A percentile compares a stretch with the other conserved stretches of the same genome.
Evolutionary conservation across 2,888 invertebrate species (phyloP).

Genomic region (Tachystola acroxantha): DNA sequence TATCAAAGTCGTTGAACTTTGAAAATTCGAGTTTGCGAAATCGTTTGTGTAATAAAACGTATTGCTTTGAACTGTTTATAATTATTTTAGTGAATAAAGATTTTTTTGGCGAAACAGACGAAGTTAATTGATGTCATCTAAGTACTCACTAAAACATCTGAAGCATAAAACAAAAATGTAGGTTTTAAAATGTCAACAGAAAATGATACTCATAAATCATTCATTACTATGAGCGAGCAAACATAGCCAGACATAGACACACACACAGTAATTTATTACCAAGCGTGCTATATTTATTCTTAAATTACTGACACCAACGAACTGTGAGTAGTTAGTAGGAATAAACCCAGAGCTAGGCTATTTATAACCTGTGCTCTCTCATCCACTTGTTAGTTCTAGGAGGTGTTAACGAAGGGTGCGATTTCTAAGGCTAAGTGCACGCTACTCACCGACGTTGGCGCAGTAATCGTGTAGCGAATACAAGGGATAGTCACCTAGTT

Average conservation of each 20-base stretch:
- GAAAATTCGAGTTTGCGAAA: too few relatives aligned
- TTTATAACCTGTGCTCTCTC: constrained; percentile 4
- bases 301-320: constrained; percentile 3
- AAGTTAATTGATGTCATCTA: too few relatives aligned
- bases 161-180: too few relatives aligned
- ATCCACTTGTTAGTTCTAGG: constrained; percentile 6
- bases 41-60: too few relatives aligned
- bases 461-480: constrained; percentile 69
- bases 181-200: too few relatives aligned
- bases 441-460: constrained; percentile 67
- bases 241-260: neutral
- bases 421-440: constrained; percentile 25
- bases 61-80: too few relatives aligned
- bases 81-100: too few relatives aligned
- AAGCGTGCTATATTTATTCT: constrained; percentile 1
- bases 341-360: constrained; percentile 7
- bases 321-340: constrained; percentile 9
- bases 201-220: neutral
- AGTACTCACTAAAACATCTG: too few relatives aligned
- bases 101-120: too few relatives aligned
- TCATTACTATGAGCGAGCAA: neutral
- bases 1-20: too few relatives aligned
- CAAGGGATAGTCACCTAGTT: constrained; percentile 76
- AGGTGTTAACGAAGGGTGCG: constrained; percentile 9
- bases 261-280: constrained; percentile 1